Base-by-base conservation (phyloP, 2,113 vertebrate species). In the Anarrhichthys ocellatus region DNA sequence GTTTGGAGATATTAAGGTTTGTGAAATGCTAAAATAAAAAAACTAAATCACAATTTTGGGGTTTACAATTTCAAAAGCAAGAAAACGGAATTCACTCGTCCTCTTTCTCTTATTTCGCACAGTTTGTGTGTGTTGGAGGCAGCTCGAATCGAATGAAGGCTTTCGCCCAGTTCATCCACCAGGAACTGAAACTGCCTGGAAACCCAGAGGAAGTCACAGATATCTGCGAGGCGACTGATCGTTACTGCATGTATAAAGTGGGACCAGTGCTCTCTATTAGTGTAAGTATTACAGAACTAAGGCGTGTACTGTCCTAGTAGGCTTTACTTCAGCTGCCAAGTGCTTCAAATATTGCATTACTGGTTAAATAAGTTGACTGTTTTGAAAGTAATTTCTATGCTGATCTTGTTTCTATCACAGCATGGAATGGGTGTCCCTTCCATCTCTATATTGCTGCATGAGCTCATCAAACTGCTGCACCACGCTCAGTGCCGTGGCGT, bases 401-500 rank as follows among this genome's bases (percentile, higher is more conserved):
- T 15, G 20, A n/a, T 79, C 18, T 24, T 69, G 32, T 66, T 72
- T 73, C 9, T 67, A n/a, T 56, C 74, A 13, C 88, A 97, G 97
- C 97, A 97, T 0, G 95, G 97, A 18, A 96, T 96, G 96, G 97
- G 96, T 11, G 94, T 96, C 56, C 96, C 97, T 22, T 99, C 97
- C 62, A 96, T 97, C 78, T 97, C 97, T 71, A 96, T 97, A 71
- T 96, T 97, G 96, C 93, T 98, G 44, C 97, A 97, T 0, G 96
- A 98, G 88, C 96, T 99, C 61, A 97, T 97, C 94, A 98, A 97
- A 85, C 95, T 97, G 86, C 95, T 97, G 80, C 94, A 97, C 93
- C 96, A 96, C 0, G 95, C 97, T 14, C 94, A 90, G 27, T 96
- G 96, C 87, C 44, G 58, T n/a, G 96, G 96, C 0, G 95, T 97